These are phyloP conservation scores for Agelaius phoeniceus DNA, from an alignment of 2,113 vertebrate genomes.

Conservation along the genomic window DNA sequence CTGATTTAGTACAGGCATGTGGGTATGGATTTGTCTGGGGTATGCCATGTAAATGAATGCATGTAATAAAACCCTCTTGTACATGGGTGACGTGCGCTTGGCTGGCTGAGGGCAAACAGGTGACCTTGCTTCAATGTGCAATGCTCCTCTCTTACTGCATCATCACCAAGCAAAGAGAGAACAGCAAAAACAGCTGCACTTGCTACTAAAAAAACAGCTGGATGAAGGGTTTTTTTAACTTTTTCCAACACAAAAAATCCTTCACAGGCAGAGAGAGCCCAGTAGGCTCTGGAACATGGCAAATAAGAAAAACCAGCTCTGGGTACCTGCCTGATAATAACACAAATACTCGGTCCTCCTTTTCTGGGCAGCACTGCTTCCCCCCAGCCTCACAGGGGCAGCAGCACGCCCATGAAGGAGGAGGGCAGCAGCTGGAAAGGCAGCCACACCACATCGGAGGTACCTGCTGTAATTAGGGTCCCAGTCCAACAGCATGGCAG, in stretches of 20 bases:
- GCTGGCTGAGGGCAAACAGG: background rate
- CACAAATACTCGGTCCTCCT: background rate
- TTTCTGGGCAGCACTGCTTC: background rate
- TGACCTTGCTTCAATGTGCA: rapidly evolving
- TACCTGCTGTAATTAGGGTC: background rate
- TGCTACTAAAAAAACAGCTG: background rate
- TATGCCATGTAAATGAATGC: background rate
- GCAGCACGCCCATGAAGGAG: background rate
- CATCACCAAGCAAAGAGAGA: background rate
- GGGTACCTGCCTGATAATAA: background rate
- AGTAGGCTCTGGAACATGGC: background rate
- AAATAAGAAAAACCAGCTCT: background rate
- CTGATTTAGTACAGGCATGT: background rate
- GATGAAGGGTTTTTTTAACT: rapidly evolving
- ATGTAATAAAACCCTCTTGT: rapidly evolving
- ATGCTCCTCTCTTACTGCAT: background rate
- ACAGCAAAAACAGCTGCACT: background rate
- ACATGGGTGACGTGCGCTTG: rapidly evolving
- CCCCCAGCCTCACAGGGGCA: background rate
- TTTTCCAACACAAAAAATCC: background rate
- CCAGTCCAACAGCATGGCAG: rapidly evolving
- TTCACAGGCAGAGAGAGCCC: background rate
- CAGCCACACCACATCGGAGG: rapidly evolving
- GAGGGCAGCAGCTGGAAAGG: background rate
- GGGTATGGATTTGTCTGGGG: background rate